Conservation (phyloP, 92 coral and sea anemone species). For the Pocillopora meandrina region DNA sequence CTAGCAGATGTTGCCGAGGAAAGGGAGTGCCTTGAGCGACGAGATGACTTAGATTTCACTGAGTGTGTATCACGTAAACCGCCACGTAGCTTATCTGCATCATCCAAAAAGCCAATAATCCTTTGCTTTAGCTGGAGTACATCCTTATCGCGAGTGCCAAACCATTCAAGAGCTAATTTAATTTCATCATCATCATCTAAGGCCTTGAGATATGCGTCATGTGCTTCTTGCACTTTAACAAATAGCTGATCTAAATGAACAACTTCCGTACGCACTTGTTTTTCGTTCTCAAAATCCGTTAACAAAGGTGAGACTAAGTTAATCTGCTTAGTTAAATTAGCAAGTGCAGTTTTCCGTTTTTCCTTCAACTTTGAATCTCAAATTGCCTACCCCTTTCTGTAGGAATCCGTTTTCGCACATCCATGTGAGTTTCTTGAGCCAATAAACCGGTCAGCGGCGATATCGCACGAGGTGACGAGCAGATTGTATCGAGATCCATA, state of each 20-base stretch:
- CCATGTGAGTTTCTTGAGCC: conserved; percentile 35
- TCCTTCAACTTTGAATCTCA: conserved; percentile 39
- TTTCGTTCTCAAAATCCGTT: conserved; percentile 24
- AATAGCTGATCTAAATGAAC: conserved; percentile 42
- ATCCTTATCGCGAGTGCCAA: conserved; percentile 32
- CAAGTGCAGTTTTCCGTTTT: conserved; percentile 45
- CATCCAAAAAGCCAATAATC: conserved; percentile 13
- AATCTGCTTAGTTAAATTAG: conserved; percentile 43
- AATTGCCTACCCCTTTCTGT: conserved; percentile 42
- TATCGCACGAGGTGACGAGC: conserved; percentile 20
- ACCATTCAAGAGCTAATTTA: conserved; percentile 7
- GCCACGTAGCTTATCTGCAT: conserved; percentile 3
- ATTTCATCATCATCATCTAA: conserved; percentile 12
- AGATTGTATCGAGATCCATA: neutral
- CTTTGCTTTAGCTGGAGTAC: conserved; percentile 47
- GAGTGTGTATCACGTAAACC: neutral
- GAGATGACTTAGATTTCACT: conserved; percentile 14
- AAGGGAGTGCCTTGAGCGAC: conserved; percentile 3
- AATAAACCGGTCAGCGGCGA: conserved; percentile 14
- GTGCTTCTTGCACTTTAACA: conserved; percentile 21
- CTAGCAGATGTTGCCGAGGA: neutral
- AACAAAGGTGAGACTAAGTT: conserved; percentile 48
- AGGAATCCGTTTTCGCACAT: conserved; percentile 20
- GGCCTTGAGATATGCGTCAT: conserved; percentile 1
- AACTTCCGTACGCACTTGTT: conserved; percentile 46